Percentiles rank a stretch among this genome's conserved stretches.
Evolutionary conservation across 2,113 vertebrate genomes (phyloP).

Genomic region (Dromiciops gliroides): DNA sequence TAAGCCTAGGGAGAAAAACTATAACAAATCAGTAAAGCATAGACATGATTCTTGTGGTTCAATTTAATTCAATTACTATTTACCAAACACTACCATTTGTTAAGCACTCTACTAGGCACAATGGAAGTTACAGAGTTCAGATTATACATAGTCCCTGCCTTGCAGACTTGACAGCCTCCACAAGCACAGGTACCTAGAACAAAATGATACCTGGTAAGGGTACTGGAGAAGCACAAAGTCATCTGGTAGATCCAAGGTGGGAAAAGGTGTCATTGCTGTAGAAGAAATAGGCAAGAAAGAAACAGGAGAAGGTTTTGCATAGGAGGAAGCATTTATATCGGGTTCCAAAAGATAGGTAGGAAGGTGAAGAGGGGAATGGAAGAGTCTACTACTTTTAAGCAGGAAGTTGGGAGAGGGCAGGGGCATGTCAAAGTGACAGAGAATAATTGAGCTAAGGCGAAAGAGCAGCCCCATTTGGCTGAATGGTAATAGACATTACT

Average conservation of each 20-base stretch:
- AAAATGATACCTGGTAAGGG: neutral
- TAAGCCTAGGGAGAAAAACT: constrained; percentile 50
- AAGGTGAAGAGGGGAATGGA: neutral
- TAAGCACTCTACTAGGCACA: neutral
- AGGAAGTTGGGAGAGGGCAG: neutral
- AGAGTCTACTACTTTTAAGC: neutral
- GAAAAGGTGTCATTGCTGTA: neutral
- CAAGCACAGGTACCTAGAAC: neutral
- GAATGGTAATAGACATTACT: neutral
- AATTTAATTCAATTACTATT: neutral
- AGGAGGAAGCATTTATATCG: neutral
- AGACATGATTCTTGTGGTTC: constrained; percentile 38
- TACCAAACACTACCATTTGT: neutral
- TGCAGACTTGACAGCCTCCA: neutral
- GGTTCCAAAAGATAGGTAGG: neutral
- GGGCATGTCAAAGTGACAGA: neutral
- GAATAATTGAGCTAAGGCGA: neutral
- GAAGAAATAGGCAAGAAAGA: neutral
- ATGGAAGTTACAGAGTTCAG: neutral
- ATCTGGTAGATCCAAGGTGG: neutral
- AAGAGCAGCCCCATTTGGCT: neutral
- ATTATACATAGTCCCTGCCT: neutral
- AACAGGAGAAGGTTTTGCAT: neutral
- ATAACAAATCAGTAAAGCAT: constrained; percentile 43
- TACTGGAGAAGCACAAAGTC: neutral